phyloP scores from a whole-genome alignment of 2,888 invertebrate genomes.

The Carabus problematicus region DNA sequence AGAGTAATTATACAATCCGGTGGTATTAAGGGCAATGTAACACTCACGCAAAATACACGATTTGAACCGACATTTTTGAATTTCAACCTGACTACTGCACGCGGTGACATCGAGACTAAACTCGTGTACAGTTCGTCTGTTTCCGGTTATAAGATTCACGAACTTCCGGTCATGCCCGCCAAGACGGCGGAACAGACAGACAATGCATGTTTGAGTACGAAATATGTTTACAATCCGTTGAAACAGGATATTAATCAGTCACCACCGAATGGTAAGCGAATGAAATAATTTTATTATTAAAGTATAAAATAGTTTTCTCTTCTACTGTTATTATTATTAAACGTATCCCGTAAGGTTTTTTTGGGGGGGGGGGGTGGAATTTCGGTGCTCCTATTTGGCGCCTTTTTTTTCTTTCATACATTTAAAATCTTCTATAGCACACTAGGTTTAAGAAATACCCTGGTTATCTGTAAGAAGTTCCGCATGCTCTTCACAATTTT shows the following conservation, averaged over 20 bases:
- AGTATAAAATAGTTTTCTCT: slow-evolving; percentile 13
- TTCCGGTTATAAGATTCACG: slow-evolving; percentile 73
- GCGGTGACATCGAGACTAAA: slow-evolving; percentile 72
- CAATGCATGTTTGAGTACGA: slow-evolving; percentile 73
- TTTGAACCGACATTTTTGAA: slow-evolving; percentile 85
- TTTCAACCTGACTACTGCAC: slow-evolving; percentile 72
- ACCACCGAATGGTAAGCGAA: slow-evolving; percentile 70
- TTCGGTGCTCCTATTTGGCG: no score
- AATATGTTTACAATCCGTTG: slow-evolving; percentile 79
- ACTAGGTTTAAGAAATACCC: no score
- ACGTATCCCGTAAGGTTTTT: no score
- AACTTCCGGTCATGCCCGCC: slow-evolving; percentile 70
- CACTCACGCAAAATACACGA: slow-evolving; percentile 79
- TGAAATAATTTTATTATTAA: background rate
- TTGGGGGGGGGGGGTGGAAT: no score
- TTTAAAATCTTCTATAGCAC: no score
- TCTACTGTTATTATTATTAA: no score
- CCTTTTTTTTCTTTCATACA: no score
- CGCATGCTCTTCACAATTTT: no score
- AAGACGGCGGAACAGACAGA: slow-evolving; percentile 59
- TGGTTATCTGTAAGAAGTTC: no score
- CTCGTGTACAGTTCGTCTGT: slow-evolving; percentile 78
- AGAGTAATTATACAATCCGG: slow-evolving; percentile 77
- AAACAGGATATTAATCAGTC: slow-evolving; percentile 63
- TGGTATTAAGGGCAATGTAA: slow-evolving; percentile 82